Evolutionary conservation across 2,888 invertebrate species (phyloP).

Genomic region (Tyria jacobaeae): DNA sequence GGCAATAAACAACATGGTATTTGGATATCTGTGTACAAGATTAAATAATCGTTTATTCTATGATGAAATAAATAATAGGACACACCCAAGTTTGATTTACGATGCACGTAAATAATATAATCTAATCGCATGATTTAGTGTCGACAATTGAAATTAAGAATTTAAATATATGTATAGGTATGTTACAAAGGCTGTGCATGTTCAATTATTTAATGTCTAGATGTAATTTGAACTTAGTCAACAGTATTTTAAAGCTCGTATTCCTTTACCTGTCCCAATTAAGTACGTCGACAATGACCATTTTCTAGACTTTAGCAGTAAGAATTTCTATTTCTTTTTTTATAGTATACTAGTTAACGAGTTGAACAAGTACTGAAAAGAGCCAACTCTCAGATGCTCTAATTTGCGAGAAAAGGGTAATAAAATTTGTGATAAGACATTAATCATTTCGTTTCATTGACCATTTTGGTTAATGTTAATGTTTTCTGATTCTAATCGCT

Average conservation of each 20-base stretch:
- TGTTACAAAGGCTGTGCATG: background rate
- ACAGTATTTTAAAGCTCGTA: background rate
- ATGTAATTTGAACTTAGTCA: background rate
- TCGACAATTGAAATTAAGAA: constrained; percentile 14
- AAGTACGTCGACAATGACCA: background rate
- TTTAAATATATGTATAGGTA: background rate
- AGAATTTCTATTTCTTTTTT: background rate
- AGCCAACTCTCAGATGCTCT: no score
- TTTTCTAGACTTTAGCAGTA: background rate
- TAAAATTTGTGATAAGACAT: background rate
- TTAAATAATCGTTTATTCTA: constrained; percentile 4
- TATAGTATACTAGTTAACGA: background rate
- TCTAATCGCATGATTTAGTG: constrained; percentile 17
- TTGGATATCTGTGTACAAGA: constrained; percentile 7
- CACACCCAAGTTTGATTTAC: constrained; percentile 15
- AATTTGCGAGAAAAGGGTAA: no score
- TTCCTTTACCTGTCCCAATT: background rate
- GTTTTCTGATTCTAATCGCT: no score
- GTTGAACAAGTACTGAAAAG: no score
- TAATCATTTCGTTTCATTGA: no score
- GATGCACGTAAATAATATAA: constrained; percentile 11
- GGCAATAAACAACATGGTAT: constrained; percentile 10
- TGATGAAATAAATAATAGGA: constrained; percentile 10
- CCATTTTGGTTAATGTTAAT: no score
- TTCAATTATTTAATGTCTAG: background rate